Percentiles rank a stretch among this genome's conserved stretches.
Evolutionary conservation across 2,888 invertebrate genomes (phyloP).

Genomic region (Cremastobaeus sp.): DNA sequence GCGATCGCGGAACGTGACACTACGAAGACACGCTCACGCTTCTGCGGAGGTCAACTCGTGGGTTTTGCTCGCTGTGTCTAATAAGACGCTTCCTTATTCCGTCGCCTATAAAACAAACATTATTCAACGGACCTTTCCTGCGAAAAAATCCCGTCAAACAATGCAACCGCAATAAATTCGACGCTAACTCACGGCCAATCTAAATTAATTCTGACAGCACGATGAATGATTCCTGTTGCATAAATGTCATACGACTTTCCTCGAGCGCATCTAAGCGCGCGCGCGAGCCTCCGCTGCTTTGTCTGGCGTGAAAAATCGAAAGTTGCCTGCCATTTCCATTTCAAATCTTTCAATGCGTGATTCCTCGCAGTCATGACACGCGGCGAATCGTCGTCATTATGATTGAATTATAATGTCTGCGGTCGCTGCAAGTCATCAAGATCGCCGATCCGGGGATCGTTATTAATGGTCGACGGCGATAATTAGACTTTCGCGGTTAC

Average conservation of each 20-base stretch:
- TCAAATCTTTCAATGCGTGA: too few species aligned
- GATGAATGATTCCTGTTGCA: slow-evolving; percentile 42
- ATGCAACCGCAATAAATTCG: slow-evolving; percentile 47
- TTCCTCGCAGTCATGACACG: too few species aligned
- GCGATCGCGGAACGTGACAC: slow-evolving; percentile 47
- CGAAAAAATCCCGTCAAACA: slow-evolving; percentile 36
- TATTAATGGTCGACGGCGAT: too few species aligned
- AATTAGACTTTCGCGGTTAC: too few species aligned
- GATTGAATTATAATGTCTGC: too few species aligned
- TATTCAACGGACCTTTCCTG: slow-evolving; percentile 69
- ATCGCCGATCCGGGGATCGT: too few species aligned
- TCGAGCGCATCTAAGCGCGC: slow-evolving; percentile 7
- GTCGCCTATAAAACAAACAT: slow-evolving; percentile 74
- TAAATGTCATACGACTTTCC: slow-evolving; percentile 34
- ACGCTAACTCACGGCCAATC: slow-evolving; percentile 30
- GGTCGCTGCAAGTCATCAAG: too few species aligned
- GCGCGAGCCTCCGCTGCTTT: background rate
- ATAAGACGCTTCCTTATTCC: slow-evolving; percentile 76
- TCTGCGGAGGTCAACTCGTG: slow-evolving; percentile 56
- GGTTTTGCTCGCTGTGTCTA: slow-evolving; percentile 68
- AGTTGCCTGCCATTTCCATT: too few species aligned
- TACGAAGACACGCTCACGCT: slow-evolving; percentile 55
- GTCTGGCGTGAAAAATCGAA: too few species aligned
- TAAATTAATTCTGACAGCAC: slow-evolving; percentile 46
- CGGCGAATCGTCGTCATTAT: too few species aligned